A percentile compares a stretch with the other conserved stretches of the same genome.
Conservation (phyloP, 2,113 vertebrate genomes). For the Sigmodon hispidus region DNA sequence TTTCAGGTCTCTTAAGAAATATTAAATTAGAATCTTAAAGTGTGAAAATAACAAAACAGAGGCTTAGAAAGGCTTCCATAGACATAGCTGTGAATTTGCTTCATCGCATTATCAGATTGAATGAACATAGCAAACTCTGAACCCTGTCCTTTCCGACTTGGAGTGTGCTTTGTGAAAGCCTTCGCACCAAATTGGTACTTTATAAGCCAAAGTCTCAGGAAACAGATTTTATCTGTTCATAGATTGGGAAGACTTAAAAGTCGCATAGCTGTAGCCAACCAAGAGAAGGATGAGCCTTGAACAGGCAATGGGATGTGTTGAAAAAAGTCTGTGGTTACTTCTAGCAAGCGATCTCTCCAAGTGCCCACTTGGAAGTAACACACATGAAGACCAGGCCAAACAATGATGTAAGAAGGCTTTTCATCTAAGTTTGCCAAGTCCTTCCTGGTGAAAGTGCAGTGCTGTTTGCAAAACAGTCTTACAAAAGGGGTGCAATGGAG, state of each 20-base stretch:
- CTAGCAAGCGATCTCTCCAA: background rate
- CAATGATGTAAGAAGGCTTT: slow-evolving; percentile 3
- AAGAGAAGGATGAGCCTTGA: background rate
- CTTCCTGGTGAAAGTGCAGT: background rate
- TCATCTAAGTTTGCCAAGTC: background rate
- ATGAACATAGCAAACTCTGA: background rate
- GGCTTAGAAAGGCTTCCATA: background rate
- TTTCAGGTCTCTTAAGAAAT: background rate
- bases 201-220: background rate
- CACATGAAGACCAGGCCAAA: slow-evolving; percentile 11
- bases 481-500: background rate
- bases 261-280: background rate
- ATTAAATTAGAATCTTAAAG: background rate
- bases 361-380: background rate
- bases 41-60: background rate
- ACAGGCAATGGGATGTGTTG: background rate
- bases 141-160: background rate
- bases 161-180: background rate
- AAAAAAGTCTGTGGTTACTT: background rate
- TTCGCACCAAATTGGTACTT: background rate
- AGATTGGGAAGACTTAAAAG: background rate
- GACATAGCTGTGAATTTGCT: background rate
- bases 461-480: slow-evolving; percentile 37
- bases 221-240: background rate
- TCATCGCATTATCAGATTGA: background rate